Evolutionary conservation across 2,888 invertebrate species (phyloP), one percentile per base, ranked within the genome.

Genomic region (Nemoura dubitans): DNA sequence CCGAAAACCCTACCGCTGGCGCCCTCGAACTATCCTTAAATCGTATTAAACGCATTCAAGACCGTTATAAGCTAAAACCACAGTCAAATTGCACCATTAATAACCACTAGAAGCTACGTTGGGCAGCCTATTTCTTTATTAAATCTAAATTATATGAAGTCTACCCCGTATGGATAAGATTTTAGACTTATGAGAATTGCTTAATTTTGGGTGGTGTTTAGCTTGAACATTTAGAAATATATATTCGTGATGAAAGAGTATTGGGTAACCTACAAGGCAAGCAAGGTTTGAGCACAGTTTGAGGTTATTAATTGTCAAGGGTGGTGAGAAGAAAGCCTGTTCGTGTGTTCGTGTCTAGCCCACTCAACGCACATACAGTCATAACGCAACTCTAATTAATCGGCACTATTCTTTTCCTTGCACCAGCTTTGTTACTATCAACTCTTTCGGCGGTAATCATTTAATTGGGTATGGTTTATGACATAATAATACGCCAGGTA

Each of bases 21-120:
- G 76, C 86, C 30, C 36, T n/a, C 42, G 43, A 59, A 29, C 29
- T 77, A 76, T 29, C 30, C 30, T 30, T 76, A 86, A 86, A 86
- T 86, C 86, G 82, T 59, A 83, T 86, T 83, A 83, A 42, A 86
- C 76, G 83, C 86, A 82, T 43, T 83, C n/a, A 82, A 86, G 83
- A 28, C 83, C 76, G 27, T 76, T 25, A 76, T 86, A 83, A 83
- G 42, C 86, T 76, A 81, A 14, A 27, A 76, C 28, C 30, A n/a
- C 29, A 7, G 82, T 30, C 36, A 82, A 82, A 82, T 82, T 26
- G 29, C 82, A 82, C 29, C 82, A 82, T 82, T 30, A 82, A 82
- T 80, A 86, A 86, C 80, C 83, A 30, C 82, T 86, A n/a, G 42
- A 86, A 27, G 29, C 30, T 6, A 28, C 42, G 28, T 26, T 76